Conservation (phyloP, 2,113 vertebrate genomes). For the Strix uralensis region DNA sequence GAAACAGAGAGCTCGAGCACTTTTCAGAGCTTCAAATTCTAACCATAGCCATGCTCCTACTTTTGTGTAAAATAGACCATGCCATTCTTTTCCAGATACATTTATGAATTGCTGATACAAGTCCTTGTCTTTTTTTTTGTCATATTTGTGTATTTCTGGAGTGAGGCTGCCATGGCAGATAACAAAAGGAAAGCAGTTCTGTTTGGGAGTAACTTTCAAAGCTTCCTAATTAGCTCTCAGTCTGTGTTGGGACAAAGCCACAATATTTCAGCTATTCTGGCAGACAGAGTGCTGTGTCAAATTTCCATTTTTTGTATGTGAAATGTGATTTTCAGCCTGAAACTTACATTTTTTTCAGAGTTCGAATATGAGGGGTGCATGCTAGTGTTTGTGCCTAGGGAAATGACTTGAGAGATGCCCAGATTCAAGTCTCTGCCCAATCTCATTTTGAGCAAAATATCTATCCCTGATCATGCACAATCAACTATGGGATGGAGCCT, state of each 20-base stretch:
- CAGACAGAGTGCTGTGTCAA: conserved; percentile 23
- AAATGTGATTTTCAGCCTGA: conserved; percentile 36
- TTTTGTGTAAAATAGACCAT: neutral
- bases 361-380: neutral
- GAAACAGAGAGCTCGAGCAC: neutral
- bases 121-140: neutral
- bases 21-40: neutral
- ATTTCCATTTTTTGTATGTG: conserved; percentile 26
- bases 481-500: neutral
- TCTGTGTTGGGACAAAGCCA: conserved; percentile 47
- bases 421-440: neutral
- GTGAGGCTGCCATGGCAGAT: neutral
- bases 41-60: neutral
- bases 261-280: conserved; percentile 37
- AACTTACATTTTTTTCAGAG: conserved; percentile 2
- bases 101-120: neutral
- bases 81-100: neutral
- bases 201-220: neutral
- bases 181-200: conserved; percentile 21
- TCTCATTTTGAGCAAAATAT: conserved; percentile 4
- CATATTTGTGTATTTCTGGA: neutral
- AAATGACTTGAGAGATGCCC: neutral
- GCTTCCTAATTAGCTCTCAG: conserved; percentile 46
- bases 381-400: neutral
- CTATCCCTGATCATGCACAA: neutral